Evolutionary conservation across 2,797 vertebrate species (phyloP).

Genomic region (Acomys russatus): DNA sequence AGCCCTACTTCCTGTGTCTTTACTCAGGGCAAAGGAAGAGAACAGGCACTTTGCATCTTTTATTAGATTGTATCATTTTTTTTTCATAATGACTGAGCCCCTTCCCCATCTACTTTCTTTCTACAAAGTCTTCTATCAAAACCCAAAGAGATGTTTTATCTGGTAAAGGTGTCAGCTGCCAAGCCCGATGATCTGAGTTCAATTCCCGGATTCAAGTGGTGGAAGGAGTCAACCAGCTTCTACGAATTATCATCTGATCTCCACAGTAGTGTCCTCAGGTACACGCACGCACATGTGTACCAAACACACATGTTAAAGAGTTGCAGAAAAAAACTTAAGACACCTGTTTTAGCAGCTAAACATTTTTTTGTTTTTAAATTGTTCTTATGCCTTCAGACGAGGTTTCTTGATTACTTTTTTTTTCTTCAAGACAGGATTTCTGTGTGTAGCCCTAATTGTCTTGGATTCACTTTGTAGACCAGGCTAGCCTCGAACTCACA

Average conservation of each 20-base stretch:
- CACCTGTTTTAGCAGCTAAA: not conserved
- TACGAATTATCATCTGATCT: not conserved
- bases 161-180: not conserved
- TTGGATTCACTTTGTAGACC: too few relatives aligned
- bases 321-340: too few relatives aligned
- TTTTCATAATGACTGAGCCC: not conserved
- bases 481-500: too few relatives aligned
- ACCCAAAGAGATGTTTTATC: not conserved
- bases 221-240: not conserved
- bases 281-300: too few relatives aligned
- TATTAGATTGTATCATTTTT: not conserved
- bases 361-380: not conserved
- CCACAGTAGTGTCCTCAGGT: not conserved
- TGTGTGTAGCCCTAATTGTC: too few relatives aligned
- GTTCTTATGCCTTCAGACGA: not conserved
- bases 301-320: too few relatives aligned
- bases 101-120: too few relatives aligned
- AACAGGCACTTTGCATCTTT: not conserved
- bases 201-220: not conserved
- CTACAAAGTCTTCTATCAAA: not conserved
- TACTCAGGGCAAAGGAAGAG: accelerated
- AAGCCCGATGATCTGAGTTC: not conserved
- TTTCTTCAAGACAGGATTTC: too few relatives aligned
- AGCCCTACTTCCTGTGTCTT: not conserved
- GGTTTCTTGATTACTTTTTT: not conserved